Conservation (phyloP, 2,113 vertebrate species). For the Macrotus californicus region DNA sequence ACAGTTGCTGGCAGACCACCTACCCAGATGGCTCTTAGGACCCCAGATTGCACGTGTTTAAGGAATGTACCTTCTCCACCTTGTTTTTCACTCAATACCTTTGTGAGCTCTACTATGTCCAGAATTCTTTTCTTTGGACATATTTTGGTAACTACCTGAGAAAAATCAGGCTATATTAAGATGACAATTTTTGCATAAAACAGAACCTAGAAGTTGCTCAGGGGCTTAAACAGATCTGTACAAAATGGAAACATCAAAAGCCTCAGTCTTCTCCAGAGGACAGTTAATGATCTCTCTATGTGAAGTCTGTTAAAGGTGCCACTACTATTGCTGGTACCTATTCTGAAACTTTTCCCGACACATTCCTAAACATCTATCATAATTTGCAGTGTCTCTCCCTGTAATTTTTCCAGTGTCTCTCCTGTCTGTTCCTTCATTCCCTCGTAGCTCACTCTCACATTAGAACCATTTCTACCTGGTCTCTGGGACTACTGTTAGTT, state of each 20-base stretch:
- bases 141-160: background rate
- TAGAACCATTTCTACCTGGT: background rate
- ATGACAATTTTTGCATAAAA: background rate
- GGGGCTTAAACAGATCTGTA: background rate
- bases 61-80: background rate
- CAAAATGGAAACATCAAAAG: background rate
- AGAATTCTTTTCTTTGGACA: background rate
- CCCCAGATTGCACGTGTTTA: background rate
- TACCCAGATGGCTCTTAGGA: background rate
- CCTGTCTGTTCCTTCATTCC: background rate
- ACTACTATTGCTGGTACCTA: background rate
- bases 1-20: background rate
- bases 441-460: background rate
- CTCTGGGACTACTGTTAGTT: background rate
- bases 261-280: background rate
- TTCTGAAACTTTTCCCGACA: background rate
- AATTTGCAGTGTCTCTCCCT: background rate
- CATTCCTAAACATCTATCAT: background rate
- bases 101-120: background rate
- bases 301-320: background rate
- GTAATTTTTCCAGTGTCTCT: background rate
- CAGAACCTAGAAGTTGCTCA: background rate
- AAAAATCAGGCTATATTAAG: background rate
- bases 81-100: background rate
- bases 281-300: background rate